Evolutionary conservation across 2,888 invertebrate genomes (phyloP), one percentile per base, ranked within the genome.

Genomic region (Agrotis clavis): DNA sequence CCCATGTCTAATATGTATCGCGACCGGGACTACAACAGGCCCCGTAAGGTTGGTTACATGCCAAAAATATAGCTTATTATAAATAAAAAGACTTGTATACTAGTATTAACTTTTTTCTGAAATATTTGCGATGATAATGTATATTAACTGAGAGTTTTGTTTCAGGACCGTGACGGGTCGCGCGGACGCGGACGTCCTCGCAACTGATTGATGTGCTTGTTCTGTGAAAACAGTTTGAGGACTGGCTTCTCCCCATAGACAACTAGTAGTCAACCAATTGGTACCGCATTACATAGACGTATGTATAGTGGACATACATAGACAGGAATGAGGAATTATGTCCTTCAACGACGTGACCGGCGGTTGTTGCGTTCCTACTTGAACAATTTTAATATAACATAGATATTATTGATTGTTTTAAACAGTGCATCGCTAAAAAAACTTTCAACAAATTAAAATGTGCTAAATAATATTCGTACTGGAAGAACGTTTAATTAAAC

Each of bases 221-320:
- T 90, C 86, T 89, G 92, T 88, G 92, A 92, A 90, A 88, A 86
- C 89, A 89, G 90, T 92, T 87, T 90, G 92, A 94, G 95, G 95
- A 93, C 94, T 94, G 92, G 94, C 96, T 96, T 96, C 96, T 96
- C 96, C 92, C 96, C 96, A 96, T 96, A 95, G 95, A 95, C 93
- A 90, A 94, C 94, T 95, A 94, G 95, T 94, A 93, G 92, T 94
- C 92, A 91, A 92, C 88, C 90, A 88, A 93, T 96, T 95, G 96
- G 95, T 95, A 94, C 92, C 91, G 92, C 93, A 92, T 91, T 90
- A 90, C 89, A 93, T 90, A 90, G 81, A 88, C 89, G 91, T 91
- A 92, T 91, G 92, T 89, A 87, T 82, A 84, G 87, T 84, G 82
- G 76, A 81, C 87, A 85, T 91, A 88, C 90, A 90, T 88, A 87